phyloP scores from a whole-genome alignment of 2,113 vertebrate species.

The Crotalus helleri region DNA sequence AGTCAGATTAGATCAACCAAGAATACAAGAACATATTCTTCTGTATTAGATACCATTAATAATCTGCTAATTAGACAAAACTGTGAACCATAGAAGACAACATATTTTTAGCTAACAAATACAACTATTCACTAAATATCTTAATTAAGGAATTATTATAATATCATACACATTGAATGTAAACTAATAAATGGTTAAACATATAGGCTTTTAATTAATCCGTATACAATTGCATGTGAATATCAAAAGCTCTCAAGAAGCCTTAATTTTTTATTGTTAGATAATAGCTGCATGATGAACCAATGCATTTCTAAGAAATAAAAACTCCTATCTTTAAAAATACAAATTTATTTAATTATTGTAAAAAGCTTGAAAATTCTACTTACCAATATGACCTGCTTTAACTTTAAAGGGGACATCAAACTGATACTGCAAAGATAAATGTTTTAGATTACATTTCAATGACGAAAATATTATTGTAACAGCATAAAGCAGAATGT shows the following conservation, averaged over 20 bases:
- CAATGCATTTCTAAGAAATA: neutral
- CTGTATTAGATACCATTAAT: neutral
- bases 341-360: neutral
- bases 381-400: slow-evolving; percentile 94
- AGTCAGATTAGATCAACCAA: neutral
- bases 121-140: neutral
- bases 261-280: neutral
- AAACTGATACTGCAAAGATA: slow-evolving; percentile 84
- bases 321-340: neutral
- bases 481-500: neutral
- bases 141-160: neutral
- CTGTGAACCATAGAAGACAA: neutral
- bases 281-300: neutral
- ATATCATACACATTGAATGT: neutral
- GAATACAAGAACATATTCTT: neutral
- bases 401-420: slow-evolving; percentile 97
- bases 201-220: neutral
- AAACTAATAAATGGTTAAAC: neutral
- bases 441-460: slow-evolving; percentile 28
- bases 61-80: neutral
- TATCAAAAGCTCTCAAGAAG: neutral
- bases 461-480: neutral
- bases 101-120: neutral
- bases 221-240: neutral
- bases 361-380: slow-evolving; percentile 3